phyloP scores from a whole-genome alignment of 2,113 vertebrate genomes.

The Neogobius melanostomus region DNA sequence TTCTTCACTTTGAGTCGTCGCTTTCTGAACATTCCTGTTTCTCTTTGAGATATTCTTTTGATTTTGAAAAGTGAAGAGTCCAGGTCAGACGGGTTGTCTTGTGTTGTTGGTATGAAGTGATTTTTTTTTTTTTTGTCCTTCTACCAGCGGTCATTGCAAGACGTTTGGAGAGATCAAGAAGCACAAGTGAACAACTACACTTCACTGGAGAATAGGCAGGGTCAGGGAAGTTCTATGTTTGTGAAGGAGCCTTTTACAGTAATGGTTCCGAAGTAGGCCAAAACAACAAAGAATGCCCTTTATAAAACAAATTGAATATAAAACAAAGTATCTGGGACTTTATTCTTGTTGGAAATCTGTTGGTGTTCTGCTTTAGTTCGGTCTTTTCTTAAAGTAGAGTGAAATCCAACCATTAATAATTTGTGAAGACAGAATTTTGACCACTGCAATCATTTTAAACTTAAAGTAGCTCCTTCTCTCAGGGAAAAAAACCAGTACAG shows the following conservation, averaged over 20 bases:
- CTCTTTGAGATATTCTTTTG: not conserved
- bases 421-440: too few relatives aligned
- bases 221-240: not conserved
- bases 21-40: not conserved
- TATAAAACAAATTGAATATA: too few relatives aligned
- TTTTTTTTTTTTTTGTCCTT: conserved; percentile 16
- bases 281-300: too few relatives aligned
- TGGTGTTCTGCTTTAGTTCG: too few relatives aligned
- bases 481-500: too few relatives aligned
- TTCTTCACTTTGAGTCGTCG: not conserved
- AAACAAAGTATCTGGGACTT: too few relatives aligned
- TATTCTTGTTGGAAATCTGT: too few relatives aligned
- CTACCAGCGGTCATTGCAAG: not conserved
- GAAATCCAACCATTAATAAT: too few relatives aligned
- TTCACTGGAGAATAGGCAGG: not conserved
- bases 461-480: too few relatives aligned
- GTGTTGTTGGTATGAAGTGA: not conserved
- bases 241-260: not conserved
- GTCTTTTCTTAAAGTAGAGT: too few relatives aligned
- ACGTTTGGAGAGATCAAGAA: not conserved
- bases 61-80: conserved; percentile 2
- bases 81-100: conserved; percentile 8
- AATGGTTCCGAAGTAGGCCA: not conserved
- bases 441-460: too few relatives aligned
- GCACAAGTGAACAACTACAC: not conserved